These are phyloP conservation scores for Tamandua tetradactyla DNA, from an alignment of 2,797 vertebrate species.

Conservation along the genomic window DNA sequence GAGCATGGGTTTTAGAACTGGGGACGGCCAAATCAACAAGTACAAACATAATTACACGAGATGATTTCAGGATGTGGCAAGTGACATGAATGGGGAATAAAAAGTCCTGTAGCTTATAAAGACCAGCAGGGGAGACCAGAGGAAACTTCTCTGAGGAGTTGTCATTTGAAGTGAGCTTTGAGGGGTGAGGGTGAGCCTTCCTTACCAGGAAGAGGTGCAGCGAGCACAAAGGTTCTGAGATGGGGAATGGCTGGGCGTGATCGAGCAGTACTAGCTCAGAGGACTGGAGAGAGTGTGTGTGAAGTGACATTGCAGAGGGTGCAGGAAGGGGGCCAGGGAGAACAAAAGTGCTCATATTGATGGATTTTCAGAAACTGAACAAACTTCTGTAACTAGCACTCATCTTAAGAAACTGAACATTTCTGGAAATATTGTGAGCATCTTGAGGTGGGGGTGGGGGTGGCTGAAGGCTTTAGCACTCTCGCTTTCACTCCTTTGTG, in stretches of 20 bases:
- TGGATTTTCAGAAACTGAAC: background rate
- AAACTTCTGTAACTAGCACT: background rate
- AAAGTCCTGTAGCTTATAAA: background rate
- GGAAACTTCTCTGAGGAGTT: background rate
- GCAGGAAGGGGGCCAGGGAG: background rate
- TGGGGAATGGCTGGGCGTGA: background rate
- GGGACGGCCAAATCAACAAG: background rate
- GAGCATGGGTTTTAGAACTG: background rate
- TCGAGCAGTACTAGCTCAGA: fast-evolving
- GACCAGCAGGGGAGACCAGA: background rate
- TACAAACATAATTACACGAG: background rate
- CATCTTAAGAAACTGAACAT: background rate
- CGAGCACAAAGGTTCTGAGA: background rate
- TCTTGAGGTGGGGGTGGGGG: background rate
- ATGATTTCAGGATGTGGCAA: background rate
- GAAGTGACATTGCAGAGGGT: background rate
- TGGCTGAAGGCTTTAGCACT: background rate
- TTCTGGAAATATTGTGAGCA: background rate
- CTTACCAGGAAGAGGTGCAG: background rate
- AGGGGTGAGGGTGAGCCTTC: background rate
- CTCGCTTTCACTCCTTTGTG: background rate
- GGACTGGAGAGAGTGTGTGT: background rate
- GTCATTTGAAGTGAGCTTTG: background rate
- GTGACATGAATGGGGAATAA: background rate
- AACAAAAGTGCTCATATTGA: background rate